phyloP scores from a whole-genome alignment of 2,888 invertebrate genomes.

The Protonemura montana region DNA sequence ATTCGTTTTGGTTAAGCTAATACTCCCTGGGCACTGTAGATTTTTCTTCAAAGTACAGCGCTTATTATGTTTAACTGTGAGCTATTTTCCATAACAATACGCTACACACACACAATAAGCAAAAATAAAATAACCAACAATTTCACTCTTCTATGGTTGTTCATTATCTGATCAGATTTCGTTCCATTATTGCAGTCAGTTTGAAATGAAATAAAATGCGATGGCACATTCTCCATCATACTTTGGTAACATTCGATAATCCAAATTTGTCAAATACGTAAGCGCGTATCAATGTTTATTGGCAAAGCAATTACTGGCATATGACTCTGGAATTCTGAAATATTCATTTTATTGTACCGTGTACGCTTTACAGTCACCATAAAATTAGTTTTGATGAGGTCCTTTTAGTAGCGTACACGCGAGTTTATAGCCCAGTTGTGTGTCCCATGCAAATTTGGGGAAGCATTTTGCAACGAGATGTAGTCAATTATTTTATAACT shows the following conservation, averaged over 20 bases:
- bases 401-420: not conserved
- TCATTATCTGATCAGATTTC: not conserved
- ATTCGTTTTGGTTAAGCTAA: too few species aligned
- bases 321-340: not conserved
- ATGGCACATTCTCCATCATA: not conserved
- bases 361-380: not conserved
- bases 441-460: not conserved
- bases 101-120: too few species aligned
- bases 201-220: not conserved
- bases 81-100: too few species aligned
- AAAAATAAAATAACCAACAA: too few species aligned
- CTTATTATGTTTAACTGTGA: too few species aligned
- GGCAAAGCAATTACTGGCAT: not conserved
- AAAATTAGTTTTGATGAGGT: conserved; percentile 7
- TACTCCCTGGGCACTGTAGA: too few species aligned
- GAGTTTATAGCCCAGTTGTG: conserved; percentile 7
- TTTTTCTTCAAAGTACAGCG: too few species aligned
- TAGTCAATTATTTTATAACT: conserved; percentile 2
- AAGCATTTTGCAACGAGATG: not conserved
- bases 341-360: not conserved
- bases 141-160: too few species aligned
- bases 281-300: not conserved
- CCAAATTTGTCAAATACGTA: not conserved
- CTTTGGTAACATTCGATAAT: not conserved
- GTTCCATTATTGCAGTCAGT: not conserved